Base-by-base conservation (phyloP, 1,140 invertebrate species). In the Galendromus occidentalis region DNA sequence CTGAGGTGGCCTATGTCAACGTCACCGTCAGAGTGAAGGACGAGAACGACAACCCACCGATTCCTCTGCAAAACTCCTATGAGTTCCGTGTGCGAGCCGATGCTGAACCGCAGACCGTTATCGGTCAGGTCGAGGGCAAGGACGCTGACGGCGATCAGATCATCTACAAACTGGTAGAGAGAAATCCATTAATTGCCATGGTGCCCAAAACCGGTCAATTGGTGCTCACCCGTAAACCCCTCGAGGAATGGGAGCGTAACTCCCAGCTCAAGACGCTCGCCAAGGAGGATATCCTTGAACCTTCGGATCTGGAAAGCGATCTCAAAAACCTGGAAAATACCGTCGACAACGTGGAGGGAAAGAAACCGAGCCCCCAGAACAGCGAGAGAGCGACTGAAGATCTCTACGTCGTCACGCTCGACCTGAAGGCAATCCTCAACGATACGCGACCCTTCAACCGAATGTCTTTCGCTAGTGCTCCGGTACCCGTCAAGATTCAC, bases 201-300 rank as follows among this genome's bases (percentile, higher is more conserved):
- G 86, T 92, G 0, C 90, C 90, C 0, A 89, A 92, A 77, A 92
- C 89, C 1, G 90, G 90, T 0, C 86, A 91, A 73, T 74, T 94
- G 0, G 81, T 92, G 69, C 73, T 92, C 6, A 84, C 84, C 9
- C 85, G 84, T 6, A 64, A 69, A 0, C 70, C 72, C 0, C 68
- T 71, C 17, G 30, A 65, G 1, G 67, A 71, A 28, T 66, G 69
- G 66, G 69, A 66, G 44, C 84, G 44, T 77, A 79, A 68, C 83
- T 91, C 1, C 80, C 86, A 69, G 87, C 88, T 14, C 88, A 91
- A 71, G 88, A 92, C 73, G 75, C 87, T 1, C 77, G 86, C 1
- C 79, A 79, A 7, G 87, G 87, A 0, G 83, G 82, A 28, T 76
- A 82, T 42, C 81, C 81, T 47, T 66, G 68, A 14, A 51, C 65